phyloP scores from a whole-genome alignment of 2,797 vertebrate genomes.

The Buceros bicornis region DNA sequence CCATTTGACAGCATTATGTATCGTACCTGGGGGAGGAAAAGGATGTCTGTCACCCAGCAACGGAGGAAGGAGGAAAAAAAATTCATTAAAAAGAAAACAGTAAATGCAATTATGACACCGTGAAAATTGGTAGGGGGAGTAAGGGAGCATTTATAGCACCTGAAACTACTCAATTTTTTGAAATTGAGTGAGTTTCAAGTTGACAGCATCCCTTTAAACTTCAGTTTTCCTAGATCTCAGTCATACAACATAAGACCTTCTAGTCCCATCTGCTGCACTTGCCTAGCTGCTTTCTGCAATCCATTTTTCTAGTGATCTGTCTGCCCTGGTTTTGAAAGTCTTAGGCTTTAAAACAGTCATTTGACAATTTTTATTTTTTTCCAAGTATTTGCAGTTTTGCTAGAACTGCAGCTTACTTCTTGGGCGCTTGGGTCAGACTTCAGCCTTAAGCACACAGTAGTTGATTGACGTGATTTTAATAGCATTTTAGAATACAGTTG shows the following conservation, averaged over 20 bases:
- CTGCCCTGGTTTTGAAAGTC: not conserved
- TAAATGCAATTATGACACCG: not conserved
- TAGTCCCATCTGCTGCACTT: not conserved
- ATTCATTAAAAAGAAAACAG: not conserved
- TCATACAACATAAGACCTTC: not conserved
- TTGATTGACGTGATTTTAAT: conserved; percentile 76
- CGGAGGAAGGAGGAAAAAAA: not conserved
- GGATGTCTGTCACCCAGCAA: not conserved
- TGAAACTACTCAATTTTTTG: not conserved
- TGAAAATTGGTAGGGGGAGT: conserved; percentile 26
- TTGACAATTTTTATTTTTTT: not conserved
- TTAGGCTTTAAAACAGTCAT: conserved; percentile 4
- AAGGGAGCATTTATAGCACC: conserved; percentile 9
- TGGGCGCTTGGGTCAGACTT: conserved; percentile 48
- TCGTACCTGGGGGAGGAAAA: not conserved
- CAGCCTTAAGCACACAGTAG: conserved; percentile 45
- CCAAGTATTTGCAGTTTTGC: not conserved
- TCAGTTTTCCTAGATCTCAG: not conserved
- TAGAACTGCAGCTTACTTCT: not conserved
- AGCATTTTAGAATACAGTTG: conserved; percentile 82
- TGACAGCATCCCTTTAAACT: conserved; percentile 43
- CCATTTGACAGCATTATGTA: not conserved
- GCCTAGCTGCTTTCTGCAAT: not conserved
- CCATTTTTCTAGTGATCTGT: not conserved
- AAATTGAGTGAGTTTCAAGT: conserved; percentile 13